Evolutionary conservation across 1,140 invertebrate species (phyloP), one percentile per base, ranked within the genome.

Genomic region (Venustaconcha ellipsiformis): DNA sequence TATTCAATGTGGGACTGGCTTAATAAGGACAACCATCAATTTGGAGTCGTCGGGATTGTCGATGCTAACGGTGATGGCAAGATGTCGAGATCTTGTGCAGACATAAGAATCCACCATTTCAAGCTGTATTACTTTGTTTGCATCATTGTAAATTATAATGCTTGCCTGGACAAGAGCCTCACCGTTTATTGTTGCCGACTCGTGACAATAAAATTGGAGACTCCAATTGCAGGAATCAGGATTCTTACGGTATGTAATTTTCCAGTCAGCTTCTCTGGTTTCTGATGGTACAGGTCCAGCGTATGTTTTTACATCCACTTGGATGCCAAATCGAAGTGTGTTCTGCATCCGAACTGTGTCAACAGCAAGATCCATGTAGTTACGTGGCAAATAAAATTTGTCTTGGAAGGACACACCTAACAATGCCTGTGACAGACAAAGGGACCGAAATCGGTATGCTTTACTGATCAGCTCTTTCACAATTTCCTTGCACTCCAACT

Each of bases 311-410:
- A 89, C 88, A 77, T 90, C 89, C 3, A 89, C 88, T 71, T 89
- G 88, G 66, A 89, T 89, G 13, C 87, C 88, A 82, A 89, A 89
- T 26, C 89, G 76, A 13, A 89, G 75, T 0, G 88, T 89, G 72
- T 89, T 89, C 76, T 89, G 88, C 83, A 90, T 89, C 17, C 84
- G 80, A 0, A 89, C 88, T 14, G 80, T 86, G 67, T 90, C 88
- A 5, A 89, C 89, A 8, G 82, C 77, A n/a, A 89, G 75, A 55
- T 89, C 85, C 8, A 82, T 78, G 82, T 89, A 90, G 79, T 90
- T 88, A 66, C 89, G 81, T 0, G 89, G 89, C 66, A 83, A 60
- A 77, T 87, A 90, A 77, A 87, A 89, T 11, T 78, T 70, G 18
- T 85, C 83, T 14, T 78, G 67, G 70, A 86, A 88, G 14, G 80